Evolutionary conservation across 2,797 vertebrate genomes (phyloP).

Genomic region (Anolis apletophallus): DNA sequence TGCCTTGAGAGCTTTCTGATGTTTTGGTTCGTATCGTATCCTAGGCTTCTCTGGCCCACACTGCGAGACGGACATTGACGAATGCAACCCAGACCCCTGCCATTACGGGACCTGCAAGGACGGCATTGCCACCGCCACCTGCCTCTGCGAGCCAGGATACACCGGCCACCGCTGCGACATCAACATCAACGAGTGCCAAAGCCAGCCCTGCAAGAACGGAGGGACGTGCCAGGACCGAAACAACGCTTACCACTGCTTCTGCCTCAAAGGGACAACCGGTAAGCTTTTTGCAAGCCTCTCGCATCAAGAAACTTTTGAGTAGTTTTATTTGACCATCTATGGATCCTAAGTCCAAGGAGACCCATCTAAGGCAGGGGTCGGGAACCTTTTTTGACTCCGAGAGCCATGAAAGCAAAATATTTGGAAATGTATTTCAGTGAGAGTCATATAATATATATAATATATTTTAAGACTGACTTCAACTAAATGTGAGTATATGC

Average conservation of each 20-base stretch:
- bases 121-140: slow-evolving; percentile 89
- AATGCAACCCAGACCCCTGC: slow-evolving; percentile 91
- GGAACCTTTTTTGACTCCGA: too few relatives aligned
- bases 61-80: slow-evolving; percentile 90
- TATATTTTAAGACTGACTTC: too few relatives aligned
- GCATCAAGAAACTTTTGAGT: fast-evolving
- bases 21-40: not conserved
- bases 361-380: too few relatives aligned
- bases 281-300: not conserved
- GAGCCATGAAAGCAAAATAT: too few relatives aligned
- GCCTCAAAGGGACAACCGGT: slow-evolving; percentile 94
- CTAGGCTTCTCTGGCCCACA: slow-evolving; percentile 89
- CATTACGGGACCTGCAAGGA: slow-evolving; percentile 94
- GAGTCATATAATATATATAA: too few relatives aligned
- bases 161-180: slow-evolving; percentile 92
- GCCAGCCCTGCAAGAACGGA: slow-evolving; percentile 93
- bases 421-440: too few relatives aligned
- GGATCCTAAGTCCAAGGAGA: not conserved
- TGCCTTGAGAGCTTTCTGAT: not conserved
- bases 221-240: slow-evolving; percentile 92
- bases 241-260: slow-evolving; percentile 89
- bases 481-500: too few relatives aligned
- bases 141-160: slow-evolving; percentile 89
- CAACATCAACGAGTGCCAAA: slow-evolving; percentile 96
- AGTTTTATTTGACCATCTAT: not conserved